These are phyloP conservation scores for Scaptomyza hsui DNA, from an alignment of 1,140 invertebrate species.

Conservation along the genomic window DNA sequence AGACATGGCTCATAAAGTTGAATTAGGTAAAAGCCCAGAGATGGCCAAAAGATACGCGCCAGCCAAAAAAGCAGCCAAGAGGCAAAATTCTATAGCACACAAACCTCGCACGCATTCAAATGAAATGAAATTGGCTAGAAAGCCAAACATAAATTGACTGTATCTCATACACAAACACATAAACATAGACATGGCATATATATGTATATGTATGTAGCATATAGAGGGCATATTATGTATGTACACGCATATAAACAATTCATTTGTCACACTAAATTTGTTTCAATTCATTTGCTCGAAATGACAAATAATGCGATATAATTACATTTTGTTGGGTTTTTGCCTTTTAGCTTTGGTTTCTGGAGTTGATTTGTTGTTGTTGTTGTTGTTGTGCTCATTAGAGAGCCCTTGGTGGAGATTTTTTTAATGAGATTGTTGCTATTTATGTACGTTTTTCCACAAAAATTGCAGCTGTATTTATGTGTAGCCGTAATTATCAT, in stretches of 20 bases:
- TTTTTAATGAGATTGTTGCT: slow-evolving; percentile 79
- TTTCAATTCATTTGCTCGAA: slow-evolving; percentile 84
- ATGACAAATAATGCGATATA: slow-evolving; percentile 81
- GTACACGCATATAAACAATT: slow-evolving; percentile 63
- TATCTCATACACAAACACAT: slow-evolving; percentile 35
- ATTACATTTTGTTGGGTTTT: slow-evolving; percentile 61
- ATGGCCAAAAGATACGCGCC: slow-evolving; percentile 52
- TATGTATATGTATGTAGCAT: neutral
- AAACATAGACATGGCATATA: neutral
- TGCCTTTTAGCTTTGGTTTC: slow-evolving; percentile 8
- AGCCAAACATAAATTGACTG: slow-evolving; percentile 69
- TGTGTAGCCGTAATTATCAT: slow-evolving; percentile 63
- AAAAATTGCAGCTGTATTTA: slow-evolving; percentile 49
- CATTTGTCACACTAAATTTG: slow-evolving; percentile 84
- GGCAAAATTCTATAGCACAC: slow-evolving; percentile 14
- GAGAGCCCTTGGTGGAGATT: slow-evolving; percentile 48
- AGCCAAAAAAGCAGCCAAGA: slow-evolving; percentile 12
- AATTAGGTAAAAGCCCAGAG: slow-evolving; percentile 71
- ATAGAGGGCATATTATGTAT: neutral
- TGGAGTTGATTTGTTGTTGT: neutral
- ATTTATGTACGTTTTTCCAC: slow-evolving; percentile 82
- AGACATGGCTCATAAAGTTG: slow-evolving; percentile 81
- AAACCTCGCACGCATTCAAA: slow-evolving; percentile 65
- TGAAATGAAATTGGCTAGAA: slow-evolving; percentile 81
- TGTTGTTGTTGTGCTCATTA: slow-evolving; percentile 51